Conservation (phyloP, 2,888 invertebrate species). For the Agriopis aurantiaria region DNA sequence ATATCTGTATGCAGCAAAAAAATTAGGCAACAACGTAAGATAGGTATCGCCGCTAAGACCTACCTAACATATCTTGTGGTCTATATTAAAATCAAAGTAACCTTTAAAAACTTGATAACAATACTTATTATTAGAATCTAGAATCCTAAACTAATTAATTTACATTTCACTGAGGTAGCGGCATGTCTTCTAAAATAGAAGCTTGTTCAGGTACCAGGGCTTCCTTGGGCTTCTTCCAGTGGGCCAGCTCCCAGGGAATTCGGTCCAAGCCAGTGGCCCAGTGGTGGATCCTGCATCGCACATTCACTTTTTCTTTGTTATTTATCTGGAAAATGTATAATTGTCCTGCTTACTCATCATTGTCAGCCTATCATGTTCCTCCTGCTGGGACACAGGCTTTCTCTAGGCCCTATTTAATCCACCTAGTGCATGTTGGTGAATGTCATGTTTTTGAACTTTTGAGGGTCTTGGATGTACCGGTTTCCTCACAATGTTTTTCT, state of each 20-base stretch:
- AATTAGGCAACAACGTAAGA: not conserved
- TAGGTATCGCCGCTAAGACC: not conserved
- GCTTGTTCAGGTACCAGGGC: slow-evolving; percentile 87
- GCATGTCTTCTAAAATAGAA: slow-evolving; percentile 68
- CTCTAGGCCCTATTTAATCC: too few relatives aligned
- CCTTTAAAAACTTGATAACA: slow-evolving; percentile 12
- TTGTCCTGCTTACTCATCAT: too few relatives aligned
- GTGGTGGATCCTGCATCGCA: slow-evolving; percentile 93
- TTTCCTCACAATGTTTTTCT: too few relatives aligned
- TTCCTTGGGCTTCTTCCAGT: slow-evolving; percentile 86
- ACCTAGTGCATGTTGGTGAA: too few relatives aligned
- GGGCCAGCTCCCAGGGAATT: slow-evolving; percentile 78
- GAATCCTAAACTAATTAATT: slow-evolving; percentile 10
- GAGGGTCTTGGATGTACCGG: too few relatives aligned
- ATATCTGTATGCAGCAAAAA: not conserved
- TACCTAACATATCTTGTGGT: not conserved
- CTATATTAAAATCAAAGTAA: not conserved
- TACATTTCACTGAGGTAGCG: slow-evolving; percentile 51
- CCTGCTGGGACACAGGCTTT: too few relatives aligned
- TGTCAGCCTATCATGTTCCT: too few relatives aligned
- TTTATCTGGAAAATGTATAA: slow-evolving; percentile 86
- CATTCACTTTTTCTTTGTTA: slow-evolving; percentile 89
- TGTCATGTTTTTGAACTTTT: too few relatives aligned
- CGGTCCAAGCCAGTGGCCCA: slow-evolving; percentile 90
- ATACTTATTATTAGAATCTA: slow-evolving; percentile 26